Conservation (phyloP, 2,888 invertebrate genomes). For the Pristionchus exspectatus region DNA sequence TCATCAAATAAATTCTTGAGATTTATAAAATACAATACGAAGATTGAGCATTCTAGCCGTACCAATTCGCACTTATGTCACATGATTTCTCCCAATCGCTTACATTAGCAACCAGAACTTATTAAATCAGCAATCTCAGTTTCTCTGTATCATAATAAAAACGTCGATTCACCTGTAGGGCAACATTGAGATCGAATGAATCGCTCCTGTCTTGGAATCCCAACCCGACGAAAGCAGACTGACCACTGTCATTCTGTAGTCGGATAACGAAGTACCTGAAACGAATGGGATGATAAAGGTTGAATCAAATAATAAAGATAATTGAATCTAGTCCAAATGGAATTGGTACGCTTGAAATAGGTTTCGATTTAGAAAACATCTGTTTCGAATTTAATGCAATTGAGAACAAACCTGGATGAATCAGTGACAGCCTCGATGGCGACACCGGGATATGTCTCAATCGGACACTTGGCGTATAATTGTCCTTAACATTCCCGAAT, state of each 20-base stretch:
- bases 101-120: neutral
- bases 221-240: constrained; percentile 92
- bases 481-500: constrained; percentile 83
- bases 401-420: constrained; percentile 83
- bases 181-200: constrained; percentile 98
- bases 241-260: constrained; percentile 85
- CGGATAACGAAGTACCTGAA: constrained; percentile 82
- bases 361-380: neutral
- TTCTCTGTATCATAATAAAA: neutral
- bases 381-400: neutral
- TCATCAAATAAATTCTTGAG: too few relatives aligned
- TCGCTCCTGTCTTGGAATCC: constrained; percentile 98
- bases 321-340: neutral
- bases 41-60: neutral
- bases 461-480: constrained; percentile 95
- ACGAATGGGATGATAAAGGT: constrained; percentile 79
- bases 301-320: neutral
- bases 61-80: neutral
- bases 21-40: neutral
- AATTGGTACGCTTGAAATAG: neutral
- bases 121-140: neutral
- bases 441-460: constrained; percentile 94
- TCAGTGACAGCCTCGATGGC: constrained; percentile 96
- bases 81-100: neutral
- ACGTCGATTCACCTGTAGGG: constrained; percentile 85